Evolutionary conservation across 2,797 vertebrate genomes (phyloP).

Genomic region (Sebastes variabilis): DNA sequence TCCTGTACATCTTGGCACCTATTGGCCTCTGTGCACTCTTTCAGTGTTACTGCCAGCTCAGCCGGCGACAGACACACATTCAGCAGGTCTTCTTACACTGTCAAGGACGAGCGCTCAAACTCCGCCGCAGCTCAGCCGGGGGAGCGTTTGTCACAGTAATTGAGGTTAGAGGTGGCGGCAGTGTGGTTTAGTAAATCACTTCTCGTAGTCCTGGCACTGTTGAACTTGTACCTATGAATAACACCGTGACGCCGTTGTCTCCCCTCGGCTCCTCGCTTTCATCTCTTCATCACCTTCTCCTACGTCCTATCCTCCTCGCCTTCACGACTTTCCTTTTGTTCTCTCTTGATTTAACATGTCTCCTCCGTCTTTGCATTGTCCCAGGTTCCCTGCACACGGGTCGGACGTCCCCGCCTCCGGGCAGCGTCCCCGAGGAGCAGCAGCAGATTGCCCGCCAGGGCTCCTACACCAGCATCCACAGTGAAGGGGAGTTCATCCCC

Average conservation of each 20-base stretch:
- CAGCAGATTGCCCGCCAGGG: slow-evolving; percentile 94
- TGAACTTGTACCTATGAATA: slow-evolving; percentile 61
- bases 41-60: slow-evolving; percentile 25
- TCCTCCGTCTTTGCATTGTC: neutral
- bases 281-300: slow-evolving; percentile 30
- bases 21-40: neutral
- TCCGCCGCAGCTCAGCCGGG: slow-evolving; percentile 35
- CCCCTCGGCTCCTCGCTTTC: slow-evolving; percentile 26
- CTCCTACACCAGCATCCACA: slow-evolving; percentile 95
- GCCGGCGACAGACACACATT: slow-evolving; percentile 19
- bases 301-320: neutral
- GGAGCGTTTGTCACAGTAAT: slow-evolving; percentile 69
- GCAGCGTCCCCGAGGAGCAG: slow-evolving; percentile 93
- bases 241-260: slow-evolving; percentile 24
- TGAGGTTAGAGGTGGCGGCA: slow-evolving; percentile 66
- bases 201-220: slow-evolving; percentile 32
- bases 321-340: neutral
- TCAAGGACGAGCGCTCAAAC: slow-evolving; percentile 59
- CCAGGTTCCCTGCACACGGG: slow-evolving; percentile 92
- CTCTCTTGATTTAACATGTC: neutral
- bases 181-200: slow-evolving; percentile 65
- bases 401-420: slow-evolving; percentile 90
- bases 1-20: neutral
- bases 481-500: slow-evolving; percentile 94
- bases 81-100: slow-evolving; percentile 27